Base-by-base conservation (phyloP, 2,888 invertebrate genomes). In the Drosophila niveifrons region DNA sequence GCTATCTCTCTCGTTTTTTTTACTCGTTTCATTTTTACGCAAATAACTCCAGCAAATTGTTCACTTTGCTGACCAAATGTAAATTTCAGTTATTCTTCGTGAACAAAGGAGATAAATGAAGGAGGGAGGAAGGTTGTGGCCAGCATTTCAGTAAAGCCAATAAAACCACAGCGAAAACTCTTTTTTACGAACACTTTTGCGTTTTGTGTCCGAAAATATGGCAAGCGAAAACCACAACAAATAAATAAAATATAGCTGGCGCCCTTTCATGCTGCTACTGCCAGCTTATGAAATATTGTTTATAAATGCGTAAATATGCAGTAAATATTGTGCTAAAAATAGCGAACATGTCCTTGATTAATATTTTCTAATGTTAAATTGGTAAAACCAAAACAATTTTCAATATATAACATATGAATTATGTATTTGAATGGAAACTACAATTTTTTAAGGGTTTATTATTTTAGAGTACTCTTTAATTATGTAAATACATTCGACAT, bases 21-120 rank as follows among this genome's bases (percentile, higher is more conserved):
- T 62, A 39, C 55, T 29, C 51, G 59, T 81, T 81, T 67, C 69
- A 76, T 74, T 87, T 87, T 74, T 63, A 70, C 78, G 56, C 81
- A 83, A 87, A 87, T 75, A 83, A 74, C 87, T 75, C 55, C 18
- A 70, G 72, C 82, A 81, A 82, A 87, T 82, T 84, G 72, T 87
- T 84, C 85, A 70, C 84, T 83, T 83, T 80, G 87, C 78, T 74
- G 55, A 73, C 73, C 67, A 80, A 81, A 74, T 79, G 72, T 66
- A 58, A 72, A 56, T 75, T 64, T 59, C 48, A 44, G 48, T 52
- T 66, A 13, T 41, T 13, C 39, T 44, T 44, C 23, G 11, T 13
- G 7, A 34, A 50, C 23, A 52, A 55, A 47, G 53, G 52, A 36
- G 52, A 36, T 28, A 29, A 58, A 48, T 10, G 13, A 23, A n/a